These are phyloP conservation scores for Poecilus cupreus DNA, from an alignment of 2,888 invertebrate species.

Conservation along the genomic window DNA sequence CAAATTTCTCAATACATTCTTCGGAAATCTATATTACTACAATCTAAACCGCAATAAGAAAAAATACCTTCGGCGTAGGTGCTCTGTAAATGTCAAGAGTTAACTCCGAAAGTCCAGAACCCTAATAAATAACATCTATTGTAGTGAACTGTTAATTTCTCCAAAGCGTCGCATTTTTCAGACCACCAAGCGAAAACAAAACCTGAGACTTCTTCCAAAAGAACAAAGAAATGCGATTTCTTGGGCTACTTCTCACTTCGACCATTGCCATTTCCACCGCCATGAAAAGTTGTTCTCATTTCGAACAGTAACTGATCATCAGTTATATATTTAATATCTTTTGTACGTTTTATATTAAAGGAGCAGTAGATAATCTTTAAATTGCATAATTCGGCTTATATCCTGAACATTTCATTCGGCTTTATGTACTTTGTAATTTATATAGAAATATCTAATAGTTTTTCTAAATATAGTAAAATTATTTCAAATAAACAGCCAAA, in stretches of 20 bases:
- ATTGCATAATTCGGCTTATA: too few relatives aligned
- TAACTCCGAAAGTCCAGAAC: slow-evolving; percentile 22
- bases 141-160: slow-evolving; percentile 48
- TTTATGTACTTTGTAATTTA: too few relatives aligned
- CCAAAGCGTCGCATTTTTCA: slow-evolving; percentile 48
- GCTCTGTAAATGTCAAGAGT: slow-evolving; percentile 37
- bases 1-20: not conserved
- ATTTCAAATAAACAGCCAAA: too few relatives aligned
- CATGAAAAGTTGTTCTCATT: not conserved
- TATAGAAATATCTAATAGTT: too few relatives aligned
- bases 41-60: slow-evolving; percentile 15
- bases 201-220: slow-evolving; percentile 25
- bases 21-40: not conserved
- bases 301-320: not conserved
- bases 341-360: too few relatives aligned
- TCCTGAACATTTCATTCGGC: too few relatives aligned
- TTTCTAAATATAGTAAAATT: too few relatives aligned
- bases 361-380: too few relatives aligned
- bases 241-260: too few relatives aligned
- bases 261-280: not conserved
- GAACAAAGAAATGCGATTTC: not conserved
- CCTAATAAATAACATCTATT: slow-evolving; percentile 48
- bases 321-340: too few relatives aligned
- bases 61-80: not conserved
- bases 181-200: not conserved